Evolutionary conservation across 1,140 invertebrate species (phyloP), one percentile per base, ranked within the genome.

Genomic region (Ericerus pela): DNA sequence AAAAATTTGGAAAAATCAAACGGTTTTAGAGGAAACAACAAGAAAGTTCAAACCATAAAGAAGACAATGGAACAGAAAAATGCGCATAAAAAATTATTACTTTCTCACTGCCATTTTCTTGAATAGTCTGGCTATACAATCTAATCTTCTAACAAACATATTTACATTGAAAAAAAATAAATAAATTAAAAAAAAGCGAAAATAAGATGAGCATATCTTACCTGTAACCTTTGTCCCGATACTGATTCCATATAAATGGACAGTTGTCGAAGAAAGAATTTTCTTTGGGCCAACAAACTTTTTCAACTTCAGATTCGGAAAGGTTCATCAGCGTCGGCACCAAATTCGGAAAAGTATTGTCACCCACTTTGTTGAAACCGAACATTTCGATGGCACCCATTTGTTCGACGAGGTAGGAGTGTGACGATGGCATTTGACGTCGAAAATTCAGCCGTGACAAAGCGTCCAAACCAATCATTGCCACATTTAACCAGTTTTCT

Each of bases 401-500:
- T 6, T 68, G 56, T n/a, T 24, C 11, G 2, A 65, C 61, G 0
- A 79, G 63, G 54, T 70, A 74, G 2, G 62, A 30, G 14, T 69
- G 61, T 0, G 76, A 77, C 37, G 65, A 61, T 1, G 70, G 71
- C 68, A 80, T 70, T 59, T 78, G 75, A 2, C 78, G 67, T 11
- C 71, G 66, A 54, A 76, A 74, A 64, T 79, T 79, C 20, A 76
- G 64, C 20, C 75, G 65, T 2, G 78, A 80, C 27, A 78, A 69
- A 0, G 76, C 73, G 63, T 80, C 78, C 2, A 79, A n/a, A 27
- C 65, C 91, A 22, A 93, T 65, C 8, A 93, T 72, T 16, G 92
- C 71, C 0, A 95, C 74, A 38, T 52, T 60, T 1, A 59, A 36
- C n/a, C n/a, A 38, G 11, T 52, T 38, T 10, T 47, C 58, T 62